These are phyloP conservation scores for Prosapia bicincta DNA, from an alignment of 2,888 invertebrate species.

Conservation along the genomic window DNA sequence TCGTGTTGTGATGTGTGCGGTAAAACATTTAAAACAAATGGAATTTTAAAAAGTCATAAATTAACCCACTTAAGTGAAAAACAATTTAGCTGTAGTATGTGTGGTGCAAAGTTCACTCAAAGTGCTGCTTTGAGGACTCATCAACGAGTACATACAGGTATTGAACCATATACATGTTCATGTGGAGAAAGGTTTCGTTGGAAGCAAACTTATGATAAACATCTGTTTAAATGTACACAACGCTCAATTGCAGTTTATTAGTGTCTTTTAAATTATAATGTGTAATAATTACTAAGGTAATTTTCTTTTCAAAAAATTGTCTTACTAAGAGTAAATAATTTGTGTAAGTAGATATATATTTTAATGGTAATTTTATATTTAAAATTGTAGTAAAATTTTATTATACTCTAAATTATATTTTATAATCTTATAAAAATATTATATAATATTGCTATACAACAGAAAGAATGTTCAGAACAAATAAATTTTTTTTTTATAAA, in stretches of 20 bases:
- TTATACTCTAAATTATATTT: too few relatives aligned
- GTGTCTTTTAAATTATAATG: too few relatives aligned
- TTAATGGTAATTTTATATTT: too few relatives aligned
- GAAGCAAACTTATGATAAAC: not conserved
- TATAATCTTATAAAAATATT: too few relatives aligned
- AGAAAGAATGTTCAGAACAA: too few relatives aligned
- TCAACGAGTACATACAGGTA: not conserved
- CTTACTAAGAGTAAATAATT: too few relatives aligned
- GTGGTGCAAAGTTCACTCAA: not conserved
- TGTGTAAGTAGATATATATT: too few relatives aligned
- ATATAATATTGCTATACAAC: too few relatives aligned
- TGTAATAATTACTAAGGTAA: too few relatives aligned
- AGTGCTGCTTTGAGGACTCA: not conserved
- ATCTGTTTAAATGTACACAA: not conserved
- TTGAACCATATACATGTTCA: not conserved
- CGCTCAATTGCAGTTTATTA: not conserved
- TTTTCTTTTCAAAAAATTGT: too few relatives aligned
- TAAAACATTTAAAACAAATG: not conserved
- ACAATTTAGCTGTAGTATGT: not conserved
- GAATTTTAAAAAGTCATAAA: not conserved
- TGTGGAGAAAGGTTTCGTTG: not conserved
- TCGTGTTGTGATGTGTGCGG: not conserved
- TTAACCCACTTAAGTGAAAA: not conserved
- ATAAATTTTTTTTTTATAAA: too few relatives aligned
- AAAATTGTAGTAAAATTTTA: too few relatives aligned